Evolutionary conservation across 37 sponge, comb jelly and placozoan genomes (phyloP).

Genomic region (Aplysina aerophoba): DNA sequence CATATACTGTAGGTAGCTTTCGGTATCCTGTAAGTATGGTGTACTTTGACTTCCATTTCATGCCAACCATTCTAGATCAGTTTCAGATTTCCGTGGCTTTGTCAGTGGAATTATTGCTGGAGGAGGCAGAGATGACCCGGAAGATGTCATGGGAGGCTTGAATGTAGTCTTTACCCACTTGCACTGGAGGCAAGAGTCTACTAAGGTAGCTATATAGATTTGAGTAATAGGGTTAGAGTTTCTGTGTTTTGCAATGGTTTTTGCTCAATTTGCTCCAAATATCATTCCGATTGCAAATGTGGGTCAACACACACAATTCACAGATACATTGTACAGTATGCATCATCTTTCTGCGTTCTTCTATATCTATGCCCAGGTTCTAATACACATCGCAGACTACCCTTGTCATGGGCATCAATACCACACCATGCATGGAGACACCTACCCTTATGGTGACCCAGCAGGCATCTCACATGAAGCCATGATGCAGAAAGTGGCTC

Average conservation of each 20-base stretch:
- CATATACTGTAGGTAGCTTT: too few species aligned
- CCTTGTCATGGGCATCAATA: constrained; percentile 81
- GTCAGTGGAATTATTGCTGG: constrained; percentile 57
- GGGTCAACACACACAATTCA: too few species aligned
- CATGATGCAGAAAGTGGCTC: constrained; percentile 65
- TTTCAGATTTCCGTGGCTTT: constrained; percentile 52
- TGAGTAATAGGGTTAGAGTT: too few species aligned
- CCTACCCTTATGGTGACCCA: constrained; percentile 73
- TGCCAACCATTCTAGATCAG: constrained; percentile 10
- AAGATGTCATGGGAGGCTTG: constrained; percentile 82
- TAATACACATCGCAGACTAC: constrained; percentile 79
- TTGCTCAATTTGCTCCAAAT: too few species aligned
- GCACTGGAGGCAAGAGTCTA: constrained; percentile 49
- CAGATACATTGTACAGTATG: too few species aligned
- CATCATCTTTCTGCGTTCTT: too few species aligned
- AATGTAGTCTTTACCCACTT: constrained; percentile 45
- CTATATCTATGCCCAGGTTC: constrained; percentile 36
- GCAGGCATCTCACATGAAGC: constrained; percentile 69
- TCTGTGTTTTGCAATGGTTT: too few species aligned
- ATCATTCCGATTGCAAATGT: too few species aligned
- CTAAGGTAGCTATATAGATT: constrained; percentile 52
- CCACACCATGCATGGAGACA: constrained; percentile 47
- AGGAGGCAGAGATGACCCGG: constrained; percentile 77
- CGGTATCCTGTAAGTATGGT: too few species aligned
- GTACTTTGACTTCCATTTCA: too few species aligned